Percentiles rank a stretch among this genome's conserved stretches.
These are phyloP conservation scores for Lottia gigantea DNA, from an alignment of 2,888 invertebrate species.

Conservation along the genomic window DNA sequence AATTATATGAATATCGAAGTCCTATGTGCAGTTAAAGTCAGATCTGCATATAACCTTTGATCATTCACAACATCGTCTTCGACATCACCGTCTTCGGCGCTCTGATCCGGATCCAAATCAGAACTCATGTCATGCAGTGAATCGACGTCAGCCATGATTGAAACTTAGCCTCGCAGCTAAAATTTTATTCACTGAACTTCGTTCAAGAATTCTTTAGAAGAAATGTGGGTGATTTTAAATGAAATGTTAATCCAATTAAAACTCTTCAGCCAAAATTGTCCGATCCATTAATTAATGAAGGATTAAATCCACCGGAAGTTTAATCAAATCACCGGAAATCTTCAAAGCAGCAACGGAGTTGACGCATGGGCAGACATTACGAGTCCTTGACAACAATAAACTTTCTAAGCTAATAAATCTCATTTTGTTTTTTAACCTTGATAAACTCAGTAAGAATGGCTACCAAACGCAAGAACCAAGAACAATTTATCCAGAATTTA, in stretches of 20 bases:
- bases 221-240: too few species aligned
- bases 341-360: neutral
- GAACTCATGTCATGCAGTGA: constrained; percentile 64
- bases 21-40: neutral
- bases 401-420: neutral
- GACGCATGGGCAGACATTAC: constrained; percentile 13
- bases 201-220: too few species aligned
- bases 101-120: constrained; percentile 63
- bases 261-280: too few species aligned
- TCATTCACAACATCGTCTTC: constrained; percentile 62
- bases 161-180: constrained; percentile 10
- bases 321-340: neutral
- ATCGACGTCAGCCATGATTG: constrained; percentile 67
- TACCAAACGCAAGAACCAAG: constrained; percentile 24
- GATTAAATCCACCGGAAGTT: too few species aligned
- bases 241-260: too few species aligned
- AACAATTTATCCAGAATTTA: constrained; percentile 31
- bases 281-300: too few species aligned
- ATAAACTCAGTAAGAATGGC: constrained; percentile 17
- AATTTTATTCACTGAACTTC: neutral
- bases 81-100: constrained; percentile 63
- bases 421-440: too few species aligned
- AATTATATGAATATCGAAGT: neutral
- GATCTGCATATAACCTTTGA: constrained; percentile 44
- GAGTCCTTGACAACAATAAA: constrained; percentile 16